Evolutionary conservation across 2,888 invertebrate genomes (phyloP), one percentile per base, ranked within the genome.

Genomic region (Barypeithes pellucidus): DNA sequence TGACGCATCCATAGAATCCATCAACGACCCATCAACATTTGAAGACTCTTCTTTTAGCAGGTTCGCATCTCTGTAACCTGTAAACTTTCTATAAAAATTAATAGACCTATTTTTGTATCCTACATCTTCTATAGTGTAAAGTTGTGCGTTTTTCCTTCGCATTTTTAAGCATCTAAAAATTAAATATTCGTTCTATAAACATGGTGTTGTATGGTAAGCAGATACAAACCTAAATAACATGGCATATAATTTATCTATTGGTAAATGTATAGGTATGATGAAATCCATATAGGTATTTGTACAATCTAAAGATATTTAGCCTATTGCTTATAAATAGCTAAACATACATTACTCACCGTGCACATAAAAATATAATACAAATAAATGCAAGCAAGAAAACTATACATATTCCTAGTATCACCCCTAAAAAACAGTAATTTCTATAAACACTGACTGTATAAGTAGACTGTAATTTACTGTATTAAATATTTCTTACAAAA

Each of bases 1-100:
- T 9, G 65, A 43, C 18, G 65, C 43, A 47, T 71, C 71, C 20
- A 50, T 71, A 5, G 71, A 66, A 66, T 66, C 65, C n/a, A 36
- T 1, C 18, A 71, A 66, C n/a, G 24, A 20, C 1, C 12, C n/a
- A 45, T 62, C 54, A 3, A 22, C 22, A 14, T 36, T 7, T 9
- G 22, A 8, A 7, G 52, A 20, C 8, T 61, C 47, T 14, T 47
- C 8, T 1, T 69, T 47, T 12, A 61, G n/a, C 22, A 69, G 20
- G n/a, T 54, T 43, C 41, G 24, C 43, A 62, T 50, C n/a, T 33
- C 11, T 14, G 33, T 16, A 24, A 4, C n/a, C 24, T 2, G 4
- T 39, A 33, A 36, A 65, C 33, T 50, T 65, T 50, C 65, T 29
- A 29, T 65, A 65, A 50, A 47, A 50, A 36, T 5, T 65, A 65